Evolutionary conservation across 2,888 invertebrate species (phyloP).

Genomic region (Phlogophora meticulosa): DNA sequence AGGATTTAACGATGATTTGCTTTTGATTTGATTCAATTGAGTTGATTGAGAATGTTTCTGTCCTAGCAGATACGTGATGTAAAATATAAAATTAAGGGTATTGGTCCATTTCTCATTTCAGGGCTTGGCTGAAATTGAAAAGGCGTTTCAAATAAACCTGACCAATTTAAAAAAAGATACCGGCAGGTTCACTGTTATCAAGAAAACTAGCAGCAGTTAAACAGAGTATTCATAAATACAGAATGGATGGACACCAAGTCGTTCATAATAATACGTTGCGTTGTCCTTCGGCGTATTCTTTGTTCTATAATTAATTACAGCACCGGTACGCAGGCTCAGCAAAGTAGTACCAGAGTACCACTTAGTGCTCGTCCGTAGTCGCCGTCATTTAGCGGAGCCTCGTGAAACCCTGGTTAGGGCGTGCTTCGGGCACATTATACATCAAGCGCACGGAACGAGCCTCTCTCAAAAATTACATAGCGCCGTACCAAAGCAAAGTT

Average conservation of each 20-base stretch:
- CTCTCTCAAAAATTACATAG: constrained; percentile 83
- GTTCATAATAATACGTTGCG: constrained; percentile 10
- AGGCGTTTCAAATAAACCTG: background rate
- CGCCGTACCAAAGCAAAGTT: constrained; percentile 68
- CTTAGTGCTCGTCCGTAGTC: constrained; percentile 53
- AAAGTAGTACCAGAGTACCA: constrained; percentile 39
- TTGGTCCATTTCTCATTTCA: background rate
- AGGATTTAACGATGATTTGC: constrained; percentile 31
- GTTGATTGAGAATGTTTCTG: constrained; percentile 6
- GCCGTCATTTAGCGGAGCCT: constrained; percentile 44
- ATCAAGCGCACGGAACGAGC: constrained; percentile 77
- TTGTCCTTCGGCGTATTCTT: constrained; percentile 28
- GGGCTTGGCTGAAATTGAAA: background rate
- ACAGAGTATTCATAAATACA: constrained; percentile 11
- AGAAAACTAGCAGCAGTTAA: background rate
- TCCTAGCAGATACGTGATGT: background rate
- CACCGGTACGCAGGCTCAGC: constrained; percentile 12
- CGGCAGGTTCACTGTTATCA: background rate
- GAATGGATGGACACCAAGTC: constrained; percentile 2
- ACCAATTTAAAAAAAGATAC: background rate
- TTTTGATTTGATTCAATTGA: constrained; percentile 21
- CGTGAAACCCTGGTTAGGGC: constrained; percentile 61
- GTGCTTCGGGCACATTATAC: constrained; percentile 74
- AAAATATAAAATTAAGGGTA: too few species aligned
- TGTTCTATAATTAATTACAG: constrained; percentile 52